Base-by-base conservation (phyloP, 1,140 invertebrate species). In the Cylas formicarius region DNA sequence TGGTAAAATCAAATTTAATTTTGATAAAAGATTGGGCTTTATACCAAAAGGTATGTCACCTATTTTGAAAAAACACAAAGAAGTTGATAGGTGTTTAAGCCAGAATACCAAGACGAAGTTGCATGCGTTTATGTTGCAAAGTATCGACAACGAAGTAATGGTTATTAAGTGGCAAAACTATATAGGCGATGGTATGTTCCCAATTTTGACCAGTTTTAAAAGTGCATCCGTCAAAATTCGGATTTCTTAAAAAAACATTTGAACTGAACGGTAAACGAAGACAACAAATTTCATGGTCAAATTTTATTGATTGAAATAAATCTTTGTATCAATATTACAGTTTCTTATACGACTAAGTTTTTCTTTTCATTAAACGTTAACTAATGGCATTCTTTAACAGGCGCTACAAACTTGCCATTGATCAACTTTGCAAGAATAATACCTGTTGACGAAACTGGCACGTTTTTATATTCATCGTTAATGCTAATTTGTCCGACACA, bases 41-140 rank as follows among this genome's bases (percentile, higher is more conserved):
- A 23, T 69, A 14, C 67, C 67, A 10, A 68, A 68, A 64, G 67
- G 67, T 13, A 57, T 67, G 43, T 68, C 66, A 1, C 67, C 59
- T 18, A 53, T 62, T 38, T 47, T 67, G 17, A 50, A 58, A 28
- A 32, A 53, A 17, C 52, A 24, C 7, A 50, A 48, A 13, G 19
- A 51, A 34, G 32, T 62, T 10, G 52, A 59, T 18, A 34, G 29
- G 29, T 43, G 40, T 8, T 37, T 66, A 35, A 62, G 55, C 49
- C 57, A 54, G 6, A 47, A 50, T 22, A 53, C 50, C 0, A 65
- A 61, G 43, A 44, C 55, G 10, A 53, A 53, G 11, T 41, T 61
- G 34, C 44, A 57, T 10, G 45, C 53, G 10, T 44, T 50, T 20
- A 53, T 63, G 11, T 41, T 58, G 24, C 48, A 66, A 33, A 46